Evolutionary conservation across 2,797 vertebrate genomes (phyloP), one percentile per base, ranked within the genome.

Genomic region (Sebastes minor): DNA sequence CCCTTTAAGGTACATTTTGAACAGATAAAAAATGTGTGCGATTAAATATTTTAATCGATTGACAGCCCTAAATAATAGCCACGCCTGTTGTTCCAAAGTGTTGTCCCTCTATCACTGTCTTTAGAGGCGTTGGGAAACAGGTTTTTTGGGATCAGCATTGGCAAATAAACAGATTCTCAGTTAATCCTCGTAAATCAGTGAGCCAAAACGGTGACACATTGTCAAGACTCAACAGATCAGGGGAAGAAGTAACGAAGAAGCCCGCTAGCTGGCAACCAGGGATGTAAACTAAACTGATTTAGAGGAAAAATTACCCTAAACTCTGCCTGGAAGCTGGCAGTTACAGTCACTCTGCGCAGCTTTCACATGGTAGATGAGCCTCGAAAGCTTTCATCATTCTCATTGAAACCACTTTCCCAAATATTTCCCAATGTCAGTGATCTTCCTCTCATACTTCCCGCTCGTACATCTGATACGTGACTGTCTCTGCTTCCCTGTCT

Each of bases 391-490:
- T 88, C 90, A 90, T 82, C 86, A 65, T 90, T 83, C 79, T 76
- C 82, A 88, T 81, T 89, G 74, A 88, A 89, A 88, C 83, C 78
- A 71, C 82, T 91, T 87, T 86, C 65, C 3, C 14, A 90, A 92
- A 91, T 89, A 92, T 91, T 91, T 91, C 83, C 78, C 32, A 20
- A 77, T 87, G 84, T 69, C 87, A 78, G 38, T 73, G 85, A 91
- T 93, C 78, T 89, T 85, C 87, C 75, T 82, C 76, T 56, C 65
- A 66, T 73, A 81, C 76, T 90, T 89, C 80, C 90, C 83, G 46
- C 46, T 30, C 1, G 66, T 82, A 63, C 85, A 93, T 85, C 85
- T 84, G 93, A 94, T 94, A 91, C 75, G 82, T 72, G 67, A 75
- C 89, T 83, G 87, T 88, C 81, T 87, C 85, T 64, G 20, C 49